Conservation (phyloP, 2,888 invertebrate genomes). For the Carcina quercana region DNA sequence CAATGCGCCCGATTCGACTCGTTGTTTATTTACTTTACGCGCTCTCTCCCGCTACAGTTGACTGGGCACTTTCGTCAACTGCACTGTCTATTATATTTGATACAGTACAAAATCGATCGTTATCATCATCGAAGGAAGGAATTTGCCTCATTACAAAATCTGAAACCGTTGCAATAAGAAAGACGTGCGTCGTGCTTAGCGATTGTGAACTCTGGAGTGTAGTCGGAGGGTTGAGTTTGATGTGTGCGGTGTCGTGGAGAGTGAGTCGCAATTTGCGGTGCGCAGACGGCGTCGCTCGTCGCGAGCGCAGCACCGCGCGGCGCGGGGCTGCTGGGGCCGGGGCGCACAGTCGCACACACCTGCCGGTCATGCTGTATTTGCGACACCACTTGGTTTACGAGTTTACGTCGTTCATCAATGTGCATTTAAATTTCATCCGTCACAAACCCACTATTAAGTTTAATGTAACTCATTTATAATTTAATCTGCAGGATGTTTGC, state of each 20-base stretch:
- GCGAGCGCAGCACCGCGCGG: conserved; percentile 28
- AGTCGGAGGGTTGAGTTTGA: conserved; percentile 15
- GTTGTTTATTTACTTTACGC: conserved; percentile 46
- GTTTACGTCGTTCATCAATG: too few species aligned
- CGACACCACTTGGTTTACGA: conserved; percentile 22
- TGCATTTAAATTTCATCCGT: conserved; percentile 11
- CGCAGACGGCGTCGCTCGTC: conserved; percentile 28
- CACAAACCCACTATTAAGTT: neutral
- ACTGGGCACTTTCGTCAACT: too few species aligned
- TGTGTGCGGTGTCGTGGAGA: conserved; percentile 12
- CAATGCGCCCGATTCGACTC: conserved; percentile 44
- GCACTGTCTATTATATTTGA: too few species aligned
- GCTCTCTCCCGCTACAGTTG: too few species aligned
- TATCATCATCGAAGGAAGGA: neutral
- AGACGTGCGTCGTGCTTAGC: conserved; percentile 22
- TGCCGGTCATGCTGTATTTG: conserved; percentile 45
- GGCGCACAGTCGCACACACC: conserved; percentile 39
- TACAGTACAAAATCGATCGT: too few species aligned
- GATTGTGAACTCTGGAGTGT: conserved; percentile 23
- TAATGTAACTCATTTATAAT: neutral
- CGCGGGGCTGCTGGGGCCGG: conserved; percentile 31
- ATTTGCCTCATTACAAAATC: conserved; percentile 23
- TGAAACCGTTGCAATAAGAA: conserved; percentile 39
- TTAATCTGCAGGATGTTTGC: neutral
- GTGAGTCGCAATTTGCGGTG: conserved; percentile 32